Percentiles rank a stretch among this genome's conserved stretches.
phyloP scores from a whole-genome alignment of 1,140 invertebrate species.

The Panonychus citri region DNA sequence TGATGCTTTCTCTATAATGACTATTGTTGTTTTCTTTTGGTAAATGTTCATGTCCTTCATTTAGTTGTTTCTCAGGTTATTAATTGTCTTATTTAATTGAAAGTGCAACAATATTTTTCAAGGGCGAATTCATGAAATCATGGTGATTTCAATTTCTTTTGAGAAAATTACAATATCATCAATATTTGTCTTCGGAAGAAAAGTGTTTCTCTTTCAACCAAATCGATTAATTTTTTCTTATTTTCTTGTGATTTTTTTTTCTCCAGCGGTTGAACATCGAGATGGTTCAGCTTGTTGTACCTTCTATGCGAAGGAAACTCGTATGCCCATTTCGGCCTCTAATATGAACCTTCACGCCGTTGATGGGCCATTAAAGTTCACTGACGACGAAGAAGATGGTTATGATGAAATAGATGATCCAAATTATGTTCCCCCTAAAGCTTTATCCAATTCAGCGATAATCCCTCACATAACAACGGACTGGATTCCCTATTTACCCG shows the following conservation, averaged over 20 bases:
- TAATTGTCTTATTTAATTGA: too few species aligned
- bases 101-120: too few species aligned
- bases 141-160: too few species aligned
- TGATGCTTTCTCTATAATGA: too few species aligned
- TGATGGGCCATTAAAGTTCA: background rate
- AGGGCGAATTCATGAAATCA: too few species aligned
- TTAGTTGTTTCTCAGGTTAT: too few species aligned
- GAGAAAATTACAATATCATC: too few species aligned
- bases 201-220: background rate
- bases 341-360: slow-evolving; percentile 1
- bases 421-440: slow-evolving; percentile 6
- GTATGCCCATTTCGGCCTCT: slow-evolving; percentile 5
- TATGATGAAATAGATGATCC: slow-evolving; percentile 11
- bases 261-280: slow-evolving; percentile 21
- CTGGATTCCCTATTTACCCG: slow-evolving; percentile 12
- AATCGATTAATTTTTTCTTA: slow-evolving; percentile 2
- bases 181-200: too few species aligned
- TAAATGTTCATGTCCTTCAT: too few species aligned
- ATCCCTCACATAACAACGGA: slow-evolving; percentile 5
- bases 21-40: too few species aligned
- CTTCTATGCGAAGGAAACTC: slow-evolving; percentile 20
- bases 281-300: slow-evolving; percentile 32
- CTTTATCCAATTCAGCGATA: background rate
- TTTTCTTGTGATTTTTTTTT: background rate
- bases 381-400: slow-evolving; percentile 5